phyloP scores from a whole-genome alignment of 2,888 invertebrate species.

The Strigamia transsilvanica region DNA sequence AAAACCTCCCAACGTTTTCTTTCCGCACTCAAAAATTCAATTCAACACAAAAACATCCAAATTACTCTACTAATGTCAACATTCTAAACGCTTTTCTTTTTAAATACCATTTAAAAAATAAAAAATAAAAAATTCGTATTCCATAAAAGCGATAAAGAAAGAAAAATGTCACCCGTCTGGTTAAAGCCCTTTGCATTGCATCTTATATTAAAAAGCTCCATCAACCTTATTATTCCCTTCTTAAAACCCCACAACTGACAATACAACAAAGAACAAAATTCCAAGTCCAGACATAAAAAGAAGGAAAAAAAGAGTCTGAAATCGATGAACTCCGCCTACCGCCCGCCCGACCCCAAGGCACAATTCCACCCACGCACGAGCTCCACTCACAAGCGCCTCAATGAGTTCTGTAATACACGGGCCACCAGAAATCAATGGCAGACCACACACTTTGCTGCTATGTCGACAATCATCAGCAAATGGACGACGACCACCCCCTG shows the following conservation, averaged over 20 bases:
- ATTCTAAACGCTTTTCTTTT: neutral
- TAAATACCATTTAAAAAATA: neutral
- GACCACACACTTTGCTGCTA: slow-evolving; percentile 36
- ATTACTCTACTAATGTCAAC: neutral
- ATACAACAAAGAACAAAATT: slow-evolving; percentile 16
- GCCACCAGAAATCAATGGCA: slow-evolving; percentile 41
- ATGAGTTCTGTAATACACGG: slow-evolving; percentile 42
- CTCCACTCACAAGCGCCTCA: slow-evolving; percentile 32
- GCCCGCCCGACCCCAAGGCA: neutral
- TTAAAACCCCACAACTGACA: slow-evolving; percentile 14
- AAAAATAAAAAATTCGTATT: neutral
- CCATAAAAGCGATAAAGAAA: neutral
- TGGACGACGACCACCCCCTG: slow-evolving; percentile 11
- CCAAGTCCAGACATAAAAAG: slow-evolving; percentile 28
- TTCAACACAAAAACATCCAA: neutral
- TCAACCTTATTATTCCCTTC: slow-evolving; percentile 12
- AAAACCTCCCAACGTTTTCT: neutral
- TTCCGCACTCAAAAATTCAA: slow-evolving; percentile 18
- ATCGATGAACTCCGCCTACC: slow-evolving; percentile 33
- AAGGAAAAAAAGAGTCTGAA: slow-evolving; percentile 8
- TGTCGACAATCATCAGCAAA: slow-evolving; percentile 42
- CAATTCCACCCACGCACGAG: slow-evolving; percentile 41
- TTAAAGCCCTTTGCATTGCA: neutral
- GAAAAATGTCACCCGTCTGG: neutral
- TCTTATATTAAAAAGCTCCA: slow-evolving; percentile 28